Conservation (phyloP, 2,113 vertebrate genomes). For the Burhinus bistriatus region DNA sequence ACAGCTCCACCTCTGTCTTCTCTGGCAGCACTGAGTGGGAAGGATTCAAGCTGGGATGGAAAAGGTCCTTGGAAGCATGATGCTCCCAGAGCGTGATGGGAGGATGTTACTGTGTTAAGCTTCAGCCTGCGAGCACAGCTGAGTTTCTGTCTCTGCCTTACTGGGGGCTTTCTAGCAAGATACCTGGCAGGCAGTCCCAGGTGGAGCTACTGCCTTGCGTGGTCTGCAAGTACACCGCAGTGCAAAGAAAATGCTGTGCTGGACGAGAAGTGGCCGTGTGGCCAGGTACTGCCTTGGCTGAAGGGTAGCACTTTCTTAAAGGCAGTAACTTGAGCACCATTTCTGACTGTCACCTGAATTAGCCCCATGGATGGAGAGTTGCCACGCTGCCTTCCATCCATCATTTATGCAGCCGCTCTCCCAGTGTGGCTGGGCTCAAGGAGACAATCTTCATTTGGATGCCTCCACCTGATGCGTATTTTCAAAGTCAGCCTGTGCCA, state of each 20-base stretch:
- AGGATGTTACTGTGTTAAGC: background rate
- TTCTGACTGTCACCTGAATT: background rate
- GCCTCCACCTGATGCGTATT: background rate
- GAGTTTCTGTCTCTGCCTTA: background rate
- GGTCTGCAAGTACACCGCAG: background rate
- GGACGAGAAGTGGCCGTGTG: background rate
- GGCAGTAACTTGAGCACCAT: background rate
- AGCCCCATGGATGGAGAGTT: background rate
- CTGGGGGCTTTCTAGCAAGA: background rate
- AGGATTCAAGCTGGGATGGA: background rate
- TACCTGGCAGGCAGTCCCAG: background rate
- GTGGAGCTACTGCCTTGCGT: background rate
- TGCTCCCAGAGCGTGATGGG: background rate
- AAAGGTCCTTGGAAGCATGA: background rate
- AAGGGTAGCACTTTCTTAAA: background rate
- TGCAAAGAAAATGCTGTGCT: fast-evolving
- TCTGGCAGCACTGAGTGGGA: background rate
- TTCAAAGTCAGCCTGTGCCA: background rate
- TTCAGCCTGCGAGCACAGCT: background rate
- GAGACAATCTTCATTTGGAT: background rate
- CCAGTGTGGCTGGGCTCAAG: background rate
- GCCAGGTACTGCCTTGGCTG: background rate
- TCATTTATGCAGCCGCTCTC: fast-evolving
- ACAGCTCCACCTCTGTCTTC: background rate
- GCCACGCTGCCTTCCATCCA: background rate